Evolutionary conservation across 2,888 invertebrate genomes (phyloP), one percentile per base, ranked within the genome.

Genomic region (Crepidodera aurea): DNA sequence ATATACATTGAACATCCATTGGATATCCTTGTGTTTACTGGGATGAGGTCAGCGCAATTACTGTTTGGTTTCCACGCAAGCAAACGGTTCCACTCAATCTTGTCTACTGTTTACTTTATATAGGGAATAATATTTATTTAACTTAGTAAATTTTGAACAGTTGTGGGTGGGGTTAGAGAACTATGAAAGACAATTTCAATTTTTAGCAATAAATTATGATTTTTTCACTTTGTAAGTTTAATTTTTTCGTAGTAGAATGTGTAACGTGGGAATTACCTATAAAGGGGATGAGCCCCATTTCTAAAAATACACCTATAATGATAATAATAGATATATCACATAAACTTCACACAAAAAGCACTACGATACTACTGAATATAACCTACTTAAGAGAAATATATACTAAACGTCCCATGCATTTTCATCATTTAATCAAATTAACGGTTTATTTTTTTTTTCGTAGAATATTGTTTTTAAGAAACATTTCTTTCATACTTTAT

Each of bases 311-410:
- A 73, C 70, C 71, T 67, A 69, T 64, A 57, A 65, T 73, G 73
- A 75, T 75, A 75, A 69, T 75, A 74, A 75, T 75, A 75, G 72
- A 80, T 79, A 81, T 82, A 82, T 82, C 82, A 82, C 82, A 82
- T 81, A 79, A 81, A 82, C 81, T 78, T 81, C 81, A 82, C 82
- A 82, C 80, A 76, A 80, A 82, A 82, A 82, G 82, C 82, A 82
- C 80, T 80, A 80, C 78, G 73, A 78, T 78, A 80, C 78, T 77
- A 77, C 73, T 77, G 73, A 75, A 77, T 77, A 75, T 77, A 75
- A 75, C 72, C 77, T 77, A 78, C 75, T 73, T 75, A 77, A 74
- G 74, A 75, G 74, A 75, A 75, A 73, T 76, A 73, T 32, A 39
- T 57, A 57, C 48, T 15, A 16, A n/a, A 13, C 16, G 46, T 48